Evolutionary conservation across 1,140 invertebrate species (phyloP).

Genomic region (Paraescarpia echinospica): DNA sequence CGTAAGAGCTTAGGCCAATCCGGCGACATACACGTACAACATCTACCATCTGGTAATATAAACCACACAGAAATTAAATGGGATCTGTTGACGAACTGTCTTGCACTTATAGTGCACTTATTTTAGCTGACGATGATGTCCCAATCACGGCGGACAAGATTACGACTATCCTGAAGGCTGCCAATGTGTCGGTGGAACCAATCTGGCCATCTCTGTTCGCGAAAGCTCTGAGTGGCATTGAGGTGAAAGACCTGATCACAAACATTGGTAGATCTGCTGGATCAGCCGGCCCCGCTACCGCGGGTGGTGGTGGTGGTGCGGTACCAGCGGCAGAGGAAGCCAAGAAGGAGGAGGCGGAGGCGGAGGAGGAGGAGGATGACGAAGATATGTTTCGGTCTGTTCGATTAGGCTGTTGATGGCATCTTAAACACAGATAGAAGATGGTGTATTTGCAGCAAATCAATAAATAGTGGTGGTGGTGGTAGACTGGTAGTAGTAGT

Average conservation of each 20-base stretch:
- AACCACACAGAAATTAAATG: conserved; percentile 66
- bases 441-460: conserved; percentile 1
- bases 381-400: conserved; percentile 75
- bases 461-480: too few species aligned
- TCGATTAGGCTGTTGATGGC: neutral
- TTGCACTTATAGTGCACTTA: conserved; percentile 94
- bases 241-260: conserved; percentile 91
- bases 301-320: conserved; percentile 66
- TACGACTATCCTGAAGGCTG: conserved; percentile 93
- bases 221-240: conserved; percentile 92
- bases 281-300: conserved; percentile 74
- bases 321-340: conserved; percentile 64
- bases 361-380: conserved; percentile 80
- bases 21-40: conserved; percentile 55
- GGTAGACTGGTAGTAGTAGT: too few species aligned
- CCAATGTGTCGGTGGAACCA: conserved; percentile 93
- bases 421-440: neutral
- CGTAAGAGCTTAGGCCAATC: conserved; percentile 57
- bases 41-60: conserved; percentile 13
- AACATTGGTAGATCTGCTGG: conserved; percentile 93
- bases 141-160: conserved; percentile 98
- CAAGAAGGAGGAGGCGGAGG: conserved; percentile 67
- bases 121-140: conserved; percentile 95
- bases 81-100: conserved; percentile 87
- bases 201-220: conserved; percentile 99